A percentile compares a stretch with the other conserved stretches of the same genome.
Conservation (phyloP, 2,797 vertebrate genomes). For the Phylloscopus collybita region DNA sequence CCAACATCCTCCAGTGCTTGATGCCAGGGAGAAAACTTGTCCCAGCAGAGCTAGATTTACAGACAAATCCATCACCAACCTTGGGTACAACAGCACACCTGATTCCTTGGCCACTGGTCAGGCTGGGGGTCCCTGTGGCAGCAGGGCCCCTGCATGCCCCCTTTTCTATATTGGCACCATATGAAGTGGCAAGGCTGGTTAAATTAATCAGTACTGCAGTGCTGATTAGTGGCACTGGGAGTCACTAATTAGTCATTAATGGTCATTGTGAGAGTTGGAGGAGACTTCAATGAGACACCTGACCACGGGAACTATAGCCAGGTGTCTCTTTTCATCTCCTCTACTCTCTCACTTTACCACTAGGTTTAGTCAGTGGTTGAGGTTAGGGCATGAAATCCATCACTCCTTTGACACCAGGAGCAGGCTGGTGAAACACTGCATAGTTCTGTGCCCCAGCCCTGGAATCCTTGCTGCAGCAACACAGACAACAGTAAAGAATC, state of each 20-base stretch:
- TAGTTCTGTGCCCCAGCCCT: neutral
- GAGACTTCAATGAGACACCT: neutral
- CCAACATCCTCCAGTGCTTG: accelerated
- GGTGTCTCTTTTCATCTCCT: neutral
- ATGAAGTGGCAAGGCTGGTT: neutral
- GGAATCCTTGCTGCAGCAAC: neutral
- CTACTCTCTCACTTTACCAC: neutral
- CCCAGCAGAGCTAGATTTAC: neutral
- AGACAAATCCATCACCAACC: accelerated
- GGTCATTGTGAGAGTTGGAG: neutral
- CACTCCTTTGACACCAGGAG: neutral
- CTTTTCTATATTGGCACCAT: accelerated
- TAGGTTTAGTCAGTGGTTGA: neutral
- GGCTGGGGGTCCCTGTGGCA: neutral
- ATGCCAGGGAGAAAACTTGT: neutral
- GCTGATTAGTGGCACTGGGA: neutral
- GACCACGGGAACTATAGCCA: neutral
- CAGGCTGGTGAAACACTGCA: neutral
- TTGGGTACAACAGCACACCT: neutral
- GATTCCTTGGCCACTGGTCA: neutral
- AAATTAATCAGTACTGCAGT: neutral
- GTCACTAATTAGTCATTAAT: neutral
- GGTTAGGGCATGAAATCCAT: neutral
- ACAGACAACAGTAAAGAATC: neutral
- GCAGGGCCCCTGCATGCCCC: neutral